Evolutionary conservation across 2,888 invertebrate genomes (phyloP), one percentile per base, ranked within the genome.

Genomic region (Scelioninae gen. 2): DNA sequence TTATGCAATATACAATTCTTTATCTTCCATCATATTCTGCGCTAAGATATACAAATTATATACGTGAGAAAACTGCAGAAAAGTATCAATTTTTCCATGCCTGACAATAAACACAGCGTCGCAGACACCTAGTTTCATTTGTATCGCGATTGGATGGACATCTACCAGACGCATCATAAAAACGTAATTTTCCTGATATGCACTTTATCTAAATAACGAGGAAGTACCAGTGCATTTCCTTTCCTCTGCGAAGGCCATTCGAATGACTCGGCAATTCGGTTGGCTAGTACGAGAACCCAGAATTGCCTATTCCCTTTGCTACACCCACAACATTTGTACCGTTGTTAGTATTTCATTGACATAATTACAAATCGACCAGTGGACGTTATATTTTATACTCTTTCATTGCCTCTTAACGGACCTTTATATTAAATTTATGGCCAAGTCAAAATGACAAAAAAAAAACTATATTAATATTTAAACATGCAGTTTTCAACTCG

Each of bases 151-250:
- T 53, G 45, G 53, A 60, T 39, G 50, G 10, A 25, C 25, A 33
- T 33, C 41, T 18, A 41, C 16, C 45, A 55, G 53, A 39, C 46
- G 41, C 37, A 28, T 70, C 63, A 41, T 48, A 60, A 65, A 65
- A 65, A 53, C 35, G 65, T 60, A 73, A 68, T 73, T 73, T 61
- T 61, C 50, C 45, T 28, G 67, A 73, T 68, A 58, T 68, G 58
- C 60, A 65, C 57, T 57, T 75, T 77, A 80, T 79, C 80, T 71
- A 43, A 41, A 39, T 45, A 25, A 70, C 65, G 58, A 76, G 80
- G 80, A 80, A 80, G 77, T 64, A 75, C 74, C 68, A 39, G 61
- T 65, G 58, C 73, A 48, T 69, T 77, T 77, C 77, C 73, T 78
- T 74, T 37, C 64, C 55, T 50, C 43, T 43, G 41, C 61, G 67